Evolutionary conservation across 1,140 invertebrate genomes (phyloP), one percentile per base, ranked within the genome.

Genomic region (Tribolium castaneum): DNA sequence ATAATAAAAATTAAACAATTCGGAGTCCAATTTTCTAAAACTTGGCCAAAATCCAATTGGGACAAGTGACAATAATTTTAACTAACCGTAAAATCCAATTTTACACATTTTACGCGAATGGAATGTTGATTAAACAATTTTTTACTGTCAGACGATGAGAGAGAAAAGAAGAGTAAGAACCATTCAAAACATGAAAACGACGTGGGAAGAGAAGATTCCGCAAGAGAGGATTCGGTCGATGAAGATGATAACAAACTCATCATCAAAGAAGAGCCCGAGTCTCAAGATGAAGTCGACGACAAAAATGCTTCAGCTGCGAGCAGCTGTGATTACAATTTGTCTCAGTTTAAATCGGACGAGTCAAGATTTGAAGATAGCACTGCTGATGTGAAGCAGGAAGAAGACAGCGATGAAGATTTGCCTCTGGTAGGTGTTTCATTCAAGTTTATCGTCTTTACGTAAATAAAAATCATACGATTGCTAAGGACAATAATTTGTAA

Each of bases 341-440:
- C 91, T 34, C 91, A 92, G 82, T 92, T 92, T 71, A 88, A 89
- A 76, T 87, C 87, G 75, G 87, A 88, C 78, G 88, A 90, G 82
- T 84, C 88, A 0, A 70, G 84, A 52, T 87, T 87, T 75, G 82
- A 82, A 39, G 88, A 89, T 22, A 87, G 88, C 77, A 87, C 88
- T 71, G 72, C 83, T 85, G 7, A 87, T 35, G 87, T 87, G 54
- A 88, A 87, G 83, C 86, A 88, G 79, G 87, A 89, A 51, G 86
- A 88, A 12, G 86, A 78, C 7, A 91, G 90, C 81, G 93, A 95
- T 80, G 94, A 96, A 86, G 94, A 96, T 87, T 85, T 92, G 54
- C 95, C 95, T 77, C 87, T 95, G 89, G 93, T 95, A 89, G 86
- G 87, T 86, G 66, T 75, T 51, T 59, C 25, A 30, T 30, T 30